phyloP scores from a whole-genome alignment of 2,113 vertebrate genomes.

The Stegostoma tigrinum region DNA sequence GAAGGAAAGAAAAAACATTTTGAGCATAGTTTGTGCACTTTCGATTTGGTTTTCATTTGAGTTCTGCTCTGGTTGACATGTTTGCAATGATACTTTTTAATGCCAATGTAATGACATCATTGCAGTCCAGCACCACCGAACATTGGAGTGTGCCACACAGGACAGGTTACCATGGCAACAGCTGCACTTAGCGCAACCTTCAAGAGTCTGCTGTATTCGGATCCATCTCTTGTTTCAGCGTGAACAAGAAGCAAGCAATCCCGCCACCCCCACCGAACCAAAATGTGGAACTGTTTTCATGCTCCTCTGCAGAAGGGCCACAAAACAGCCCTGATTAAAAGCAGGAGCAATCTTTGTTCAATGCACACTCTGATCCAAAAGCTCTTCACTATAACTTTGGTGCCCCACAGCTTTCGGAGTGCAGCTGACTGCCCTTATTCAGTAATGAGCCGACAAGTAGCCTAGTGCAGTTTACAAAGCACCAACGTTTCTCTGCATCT shows the following conservation, averaged over 20 bases:
- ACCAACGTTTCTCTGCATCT: not conserved
- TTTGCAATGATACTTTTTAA: not conserved
- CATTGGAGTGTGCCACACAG: not conserved
- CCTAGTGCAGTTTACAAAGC: not conserved
- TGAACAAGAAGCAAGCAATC: not conserved
- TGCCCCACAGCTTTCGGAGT: not conserved
- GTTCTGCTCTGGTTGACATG: no score
- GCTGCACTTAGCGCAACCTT: slow-evolving; percentile 19
- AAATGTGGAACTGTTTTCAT: not conserved
- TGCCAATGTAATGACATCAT: slow-evolving; percentile 10
- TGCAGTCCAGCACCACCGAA: not conserved
- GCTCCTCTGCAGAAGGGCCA: not conserved
- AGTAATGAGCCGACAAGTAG: not conserved
- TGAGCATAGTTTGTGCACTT: not conserved
- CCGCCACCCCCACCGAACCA: no score
- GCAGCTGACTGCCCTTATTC: not conserved
- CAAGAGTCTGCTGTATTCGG: not conserved
- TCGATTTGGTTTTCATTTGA: not conserved
- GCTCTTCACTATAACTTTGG: not conserved
- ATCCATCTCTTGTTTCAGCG: not conserved
- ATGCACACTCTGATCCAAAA: not conserved
- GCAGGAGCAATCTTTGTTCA: not conserved
- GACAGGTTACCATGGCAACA: not conserved
- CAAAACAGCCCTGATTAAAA: not conserved
- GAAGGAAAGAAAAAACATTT: not conserved